These are phyloP conservation scores for Luffia ferchaultella DNA, from an alignment of 2,888 invertebrate species.

Conservation along the genomic window DNA sequence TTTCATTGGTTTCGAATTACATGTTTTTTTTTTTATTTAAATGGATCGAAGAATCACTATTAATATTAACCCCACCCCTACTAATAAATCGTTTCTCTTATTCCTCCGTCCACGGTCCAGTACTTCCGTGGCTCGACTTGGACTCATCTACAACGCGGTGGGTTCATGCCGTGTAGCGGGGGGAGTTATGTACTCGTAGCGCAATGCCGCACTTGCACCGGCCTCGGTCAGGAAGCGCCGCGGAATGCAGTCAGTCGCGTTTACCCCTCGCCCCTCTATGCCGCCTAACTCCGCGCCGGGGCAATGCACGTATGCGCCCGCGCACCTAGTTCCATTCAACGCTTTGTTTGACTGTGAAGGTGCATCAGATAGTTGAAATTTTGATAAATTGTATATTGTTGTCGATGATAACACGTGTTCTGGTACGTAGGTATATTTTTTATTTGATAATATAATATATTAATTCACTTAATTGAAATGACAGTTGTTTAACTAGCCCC, in stretches of 20 bases:
- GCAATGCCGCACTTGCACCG: conserved; percentile 56
- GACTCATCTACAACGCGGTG: not conserved
- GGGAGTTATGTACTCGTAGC: conserved; percentile 42
- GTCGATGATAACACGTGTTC: no score
- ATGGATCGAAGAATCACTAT: no score
- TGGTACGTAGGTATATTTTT: no score
- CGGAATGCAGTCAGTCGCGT: conserved; percentile 67
- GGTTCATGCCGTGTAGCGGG: conserved; percentile 1
- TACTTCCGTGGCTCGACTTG: not conserved
- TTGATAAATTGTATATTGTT: not conserved
- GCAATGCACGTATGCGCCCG: conserved; percentile 54
- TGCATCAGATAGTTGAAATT: not conserved
- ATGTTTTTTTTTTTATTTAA: no score
- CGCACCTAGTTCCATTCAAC: conserved; percentile 43
- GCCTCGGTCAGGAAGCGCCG: conserved; percentile 63
- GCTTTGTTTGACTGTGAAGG: not conserved
- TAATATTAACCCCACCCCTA: no score
- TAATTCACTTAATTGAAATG: no score
- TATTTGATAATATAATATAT: no score
- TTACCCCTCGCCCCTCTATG: conserved; percentile 13
- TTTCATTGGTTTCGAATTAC: no score
- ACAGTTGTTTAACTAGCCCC: no score
- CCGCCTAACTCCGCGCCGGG: conserved; percentile 21
- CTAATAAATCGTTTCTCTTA: no score
- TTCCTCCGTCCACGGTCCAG: not conserved